Evolutionary conservation across 1,140 invertebrate genomes (phyloP), one percentile per base, ranked within the genome.

Genomic region (Diabrotica virgifera): DNA sequence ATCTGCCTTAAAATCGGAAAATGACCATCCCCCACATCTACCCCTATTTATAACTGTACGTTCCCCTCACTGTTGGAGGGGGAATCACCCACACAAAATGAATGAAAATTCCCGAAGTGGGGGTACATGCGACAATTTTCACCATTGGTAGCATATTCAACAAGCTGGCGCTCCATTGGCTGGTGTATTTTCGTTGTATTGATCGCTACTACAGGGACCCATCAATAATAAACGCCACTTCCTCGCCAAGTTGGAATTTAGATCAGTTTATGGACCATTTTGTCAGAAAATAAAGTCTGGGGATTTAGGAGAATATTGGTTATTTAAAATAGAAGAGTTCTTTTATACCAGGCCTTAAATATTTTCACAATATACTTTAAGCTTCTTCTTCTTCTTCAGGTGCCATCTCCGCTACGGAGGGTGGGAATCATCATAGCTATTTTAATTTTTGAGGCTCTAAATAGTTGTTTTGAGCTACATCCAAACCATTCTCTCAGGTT

Each of bases 21-120:
- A 68, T 60, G 65, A 63, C 64, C 62, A 66, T 68, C 70, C 67
- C 61, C 64, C 38, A 14, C 50, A 12, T 13, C 50, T 36, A 72
- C 77, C 66, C 66, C 72, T 79, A 83, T 84, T 81, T 85, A 85
- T 85, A 85, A 84, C 77, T 66, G 53, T 54, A 52, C 50, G 60
- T 57, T 72, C 74, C 77, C 76, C 76, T 73, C 60, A 67, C 58
- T 56, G 53, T 70, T 74, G 79, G 60, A 54, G 36, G 52, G 60
- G 51, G 60, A n/a, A 54, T 62, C 82, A 82, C 83, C 83, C 80
- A 85, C 83, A 83, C 83, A 80, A 82, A 82, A 82, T 84, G 80
- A 85, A 86, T 85, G 84, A 85, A 85, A 70, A 69, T 59, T 52
- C 65, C 53, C 74, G 13, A 14, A 61, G 75, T 70, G 68, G 73